Evolutionary conservation across 2,888 invertebrate genomes (phyloP).

Genomic region (Megamerina dolium): DNA sequence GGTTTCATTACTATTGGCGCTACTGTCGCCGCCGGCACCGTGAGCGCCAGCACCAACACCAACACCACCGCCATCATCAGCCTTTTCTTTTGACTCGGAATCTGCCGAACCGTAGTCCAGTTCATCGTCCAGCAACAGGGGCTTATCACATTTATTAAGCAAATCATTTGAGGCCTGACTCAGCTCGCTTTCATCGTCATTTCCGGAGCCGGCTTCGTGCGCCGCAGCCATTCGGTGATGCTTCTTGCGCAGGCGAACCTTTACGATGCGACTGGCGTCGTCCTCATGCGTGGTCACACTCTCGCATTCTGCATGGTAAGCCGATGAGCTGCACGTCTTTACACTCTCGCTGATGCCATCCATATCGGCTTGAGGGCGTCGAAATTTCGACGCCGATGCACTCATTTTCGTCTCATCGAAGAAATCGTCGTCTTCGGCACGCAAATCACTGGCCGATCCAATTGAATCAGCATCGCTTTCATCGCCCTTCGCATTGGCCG

Average conservation of each 20-base stretch:
- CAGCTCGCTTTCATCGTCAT: slow-evolving; percentile 53
- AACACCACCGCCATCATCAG: slow-evolving; percentile 8
- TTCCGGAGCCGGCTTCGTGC: slow-evolving; percentile 17
- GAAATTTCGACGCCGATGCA: slow-evolving; percentile 31
- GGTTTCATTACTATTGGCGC: slow-evolving; percentile 35
- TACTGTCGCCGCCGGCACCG: too few relatives aligned
- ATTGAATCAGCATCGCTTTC: slow-evolving; percentile 63
- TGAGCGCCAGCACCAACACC: too few relatives aligned
- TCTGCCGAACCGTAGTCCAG: slow-evolving; percentile 58
- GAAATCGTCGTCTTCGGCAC: slow-evolving; percentile 53
- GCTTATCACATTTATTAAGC: slow-evolving; percentile 69
- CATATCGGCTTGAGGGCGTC: slow-evolving; percentile 43
- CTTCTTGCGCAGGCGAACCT: slow-evolving; percentile 51
- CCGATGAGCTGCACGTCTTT: slow-evolving; percentile 62
- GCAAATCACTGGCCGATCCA: slow-evolving; percentile 66
- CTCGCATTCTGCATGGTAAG: slow-evolving; percentile 67
- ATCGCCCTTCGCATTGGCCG: slow-evolving; percentile 26
- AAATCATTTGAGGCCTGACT: slow-evolving; percentile 53
- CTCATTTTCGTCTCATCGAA: slow-evolving; percentile 48
- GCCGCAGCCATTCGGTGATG: slow-evolving; percentile 36
- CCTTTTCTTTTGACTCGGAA: slow-evolving; percentile 25
- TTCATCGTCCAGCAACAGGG: slow-evolving; percentile 70
- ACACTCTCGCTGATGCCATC: slow-evolving; percentile 60
- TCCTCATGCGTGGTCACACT: slow-evolving; percentile 61
- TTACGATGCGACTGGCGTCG: slow-evolving; percentile 53